A percentile compares a stretch with the other conserved stretches of the same genome.
These are phyloP conservation scores for Pterostichus madidus DNA, from an alignment of 2,888 invertebrate genomes.

Conservation along the genomic window DNA sequence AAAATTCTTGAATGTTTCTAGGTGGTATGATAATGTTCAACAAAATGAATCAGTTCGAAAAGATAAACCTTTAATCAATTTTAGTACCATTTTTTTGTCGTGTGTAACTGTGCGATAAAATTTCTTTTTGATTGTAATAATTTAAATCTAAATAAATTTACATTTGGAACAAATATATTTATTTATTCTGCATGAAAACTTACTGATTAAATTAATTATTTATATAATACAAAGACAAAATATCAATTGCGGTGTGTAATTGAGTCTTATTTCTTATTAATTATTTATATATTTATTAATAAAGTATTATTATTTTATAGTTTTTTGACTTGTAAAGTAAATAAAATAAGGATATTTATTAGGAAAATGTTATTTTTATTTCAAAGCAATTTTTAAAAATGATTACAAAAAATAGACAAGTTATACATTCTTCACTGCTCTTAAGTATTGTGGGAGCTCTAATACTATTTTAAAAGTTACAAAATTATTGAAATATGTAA, in stretches of 20 bases:
- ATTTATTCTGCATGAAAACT: constrained; percentile 62
- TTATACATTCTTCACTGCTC: no score
- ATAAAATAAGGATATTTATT: constrained; percentile 48
- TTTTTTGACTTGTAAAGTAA: not conserved
- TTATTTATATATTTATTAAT: no score
- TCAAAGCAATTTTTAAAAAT: constrained; percentile 45
- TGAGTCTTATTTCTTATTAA: no score
- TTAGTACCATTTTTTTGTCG: constrained; percentile 72
- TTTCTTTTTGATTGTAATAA: constrained; percentile 29
- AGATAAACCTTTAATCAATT: constrained; percentile 77
- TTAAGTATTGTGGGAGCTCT: no score
- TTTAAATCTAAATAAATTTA: constrained; percentile 16
- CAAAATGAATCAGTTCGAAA: constrained; percentile 83
- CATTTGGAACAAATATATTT: not conserved
- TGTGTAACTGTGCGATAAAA: constrained; percentile 68
- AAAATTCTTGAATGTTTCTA: constrained; percentile 83
- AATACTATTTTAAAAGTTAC: not conserved
- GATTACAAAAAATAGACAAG: not conserved
- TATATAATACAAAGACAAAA: no score
- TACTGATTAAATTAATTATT: no score
- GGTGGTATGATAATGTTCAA: constrained; percentile 90
- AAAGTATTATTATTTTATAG: no score
- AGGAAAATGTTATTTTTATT: no score
- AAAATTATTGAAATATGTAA: not conserved
- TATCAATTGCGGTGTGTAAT: no score